Percentiles rank a stretch among this genome's conserved stretches.
Conservation (phyloP, 2,113 vertebrate genomes). For the Chloropsis hardwickii region DNA sequence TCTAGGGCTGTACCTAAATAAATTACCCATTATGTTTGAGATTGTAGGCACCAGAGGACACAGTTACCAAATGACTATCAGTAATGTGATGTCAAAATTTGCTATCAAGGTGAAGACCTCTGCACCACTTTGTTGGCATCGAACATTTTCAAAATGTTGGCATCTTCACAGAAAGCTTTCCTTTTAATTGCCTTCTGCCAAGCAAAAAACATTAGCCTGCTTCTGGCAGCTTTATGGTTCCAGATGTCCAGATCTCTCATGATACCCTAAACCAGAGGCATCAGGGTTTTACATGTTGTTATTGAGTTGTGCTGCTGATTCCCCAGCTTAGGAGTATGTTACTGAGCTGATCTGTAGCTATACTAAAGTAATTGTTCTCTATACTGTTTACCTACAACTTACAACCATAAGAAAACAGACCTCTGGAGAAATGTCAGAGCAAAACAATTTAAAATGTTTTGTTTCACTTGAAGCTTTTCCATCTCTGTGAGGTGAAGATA, state of each 20-base stretch:
- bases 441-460: not conserved
- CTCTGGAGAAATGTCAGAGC: not conserved
- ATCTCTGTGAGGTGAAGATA: not conserved
- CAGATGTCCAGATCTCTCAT: constrained; percentile 42
- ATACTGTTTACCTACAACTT: not conserved
- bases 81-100: not conserved
- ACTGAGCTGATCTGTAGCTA: not conserved
- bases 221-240: constrained; percentile 42
- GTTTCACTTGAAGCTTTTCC: not conserved
- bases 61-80: not conserved
- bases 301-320: not conserved
- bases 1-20: not conserved
- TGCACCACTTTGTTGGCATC: not conserved
- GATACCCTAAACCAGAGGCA: not conserved
- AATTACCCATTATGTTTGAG: not conserved
- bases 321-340: not conserved
- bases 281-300: not conserved
- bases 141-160: not conserved
- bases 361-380: not conserved
- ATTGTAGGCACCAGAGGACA: not conserved
- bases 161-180: not conserved
- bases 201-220: not conserved
- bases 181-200: constrained; percentile 10
- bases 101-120: not conserved
- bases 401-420: not conserved